Conservation (phyloP, 2,888 invertebrate species). For the Aphidius colemani region DNA sequence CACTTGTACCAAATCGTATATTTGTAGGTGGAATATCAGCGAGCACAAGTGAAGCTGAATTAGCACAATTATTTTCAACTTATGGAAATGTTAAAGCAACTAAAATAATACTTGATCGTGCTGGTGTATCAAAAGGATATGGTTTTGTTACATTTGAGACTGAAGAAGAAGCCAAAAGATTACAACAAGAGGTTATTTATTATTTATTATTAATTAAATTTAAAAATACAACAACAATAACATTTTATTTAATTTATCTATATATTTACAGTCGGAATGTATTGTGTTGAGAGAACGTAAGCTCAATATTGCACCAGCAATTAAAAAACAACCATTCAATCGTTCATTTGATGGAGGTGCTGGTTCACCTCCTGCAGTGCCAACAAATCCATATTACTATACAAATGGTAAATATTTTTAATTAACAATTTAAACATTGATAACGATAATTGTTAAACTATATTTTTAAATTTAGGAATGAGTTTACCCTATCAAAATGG, state of each 20-base stretch:
- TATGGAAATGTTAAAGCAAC: conserved; percentile 90
- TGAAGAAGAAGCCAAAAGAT: conserved; percentile 81
- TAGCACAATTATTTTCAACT: conserved; percentile 88
- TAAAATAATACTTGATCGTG: conserved; percentile 92
- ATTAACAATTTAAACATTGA: neutral
- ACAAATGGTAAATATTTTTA: conserved; percentile 56
- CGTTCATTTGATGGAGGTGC: conserved; percentile 63
- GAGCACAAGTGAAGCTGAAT: conserved; percentile 89
- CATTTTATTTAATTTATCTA: neutral
- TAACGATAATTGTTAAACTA: neutral
- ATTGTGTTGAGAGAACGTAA: conserved; percentile 79
- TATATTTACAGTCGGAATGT: conserved; percentile 69
- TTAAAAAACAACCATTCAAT: conserved; percentile 75
- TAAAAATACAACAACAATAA: neutral
- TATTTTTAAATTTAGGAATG: conserved; percentile 38
- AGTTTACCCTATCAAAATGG: conserved; percentile 59
- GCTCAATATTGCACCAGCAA: conserved; percentile 84
- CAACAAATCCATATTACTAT: conserved; percentile 62
- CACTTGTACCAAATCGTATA: conserved; percentile 90
- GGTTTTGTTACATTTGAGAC: conserved; percentile 87
- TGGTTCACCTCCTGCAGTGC: conserved; percentile 63
- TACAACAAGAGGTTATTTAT: conserved; percentile 70
- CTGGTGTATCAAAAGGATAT: conserved; percentile 93
- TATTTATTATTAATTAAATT: neutral
- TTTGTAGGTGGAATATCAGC: conserved; percentile 96